Conservation (phyloP, 92 coral and sea anemone genomes). For the Epizoanthus stellaris region DNA sequence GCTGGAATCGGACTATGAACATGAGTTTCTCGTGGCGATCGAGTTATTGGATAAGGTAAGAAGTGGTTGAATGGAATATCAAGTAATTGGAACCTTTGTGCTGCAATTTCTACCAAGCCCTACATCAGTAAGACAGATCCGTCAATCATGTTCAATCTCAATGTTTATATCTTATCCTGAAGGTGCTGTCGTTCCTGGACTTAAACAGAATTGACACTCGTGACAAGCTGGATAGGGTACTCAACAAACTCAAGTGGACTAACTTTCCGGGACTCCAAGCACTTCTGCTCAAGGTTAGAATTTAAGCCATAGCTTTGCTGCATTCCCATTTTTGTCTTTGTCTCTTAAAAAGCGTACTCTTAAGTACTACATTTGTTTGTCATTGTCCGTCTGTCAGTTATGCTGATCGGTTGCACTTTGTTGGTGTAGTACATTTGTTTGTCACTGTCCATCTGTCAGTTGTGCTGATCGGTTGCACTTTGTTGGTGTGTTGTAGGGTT, state of each 20-base stretch:
- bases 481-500: constrained; percentile 66
- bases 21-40: constrained; percentile 95
- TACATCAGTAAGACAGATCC: background rate
- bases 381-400: background rate
- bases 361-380: no score
- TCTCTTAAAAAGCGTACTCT: background rate
- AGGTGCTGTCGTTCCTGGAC: constrained; percentile 93
- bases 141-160: background rate
- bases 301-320: background rate
- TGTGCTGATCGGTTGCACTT: background rate
- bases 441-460: background rate
- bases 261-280: constrained; percentile 96
- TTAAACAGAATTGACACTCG: constrained; percentile 78
- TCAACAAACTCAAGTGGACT: constrained; percentile 89
- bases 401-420: background rate
- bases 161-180: background rate
- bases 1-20: constrained; percentile 97
- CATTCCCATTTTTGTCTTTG: background rate
- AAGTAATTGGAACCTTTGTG: background rate
- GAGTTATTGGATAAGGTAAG: constrained; percentile 89
- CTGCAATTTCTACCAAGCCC: background rate
- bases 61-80: background rate
- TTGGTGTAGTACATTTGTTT: background rate
- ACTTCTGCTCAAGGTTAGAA: constrained; percentile 85
- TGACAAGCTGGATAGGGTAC: constrained; percentile 88